Evolutionary conservation across 1,140 invertebrate species (phyloP).

Genomic region (Aphaenogaster rudis): DNA sequence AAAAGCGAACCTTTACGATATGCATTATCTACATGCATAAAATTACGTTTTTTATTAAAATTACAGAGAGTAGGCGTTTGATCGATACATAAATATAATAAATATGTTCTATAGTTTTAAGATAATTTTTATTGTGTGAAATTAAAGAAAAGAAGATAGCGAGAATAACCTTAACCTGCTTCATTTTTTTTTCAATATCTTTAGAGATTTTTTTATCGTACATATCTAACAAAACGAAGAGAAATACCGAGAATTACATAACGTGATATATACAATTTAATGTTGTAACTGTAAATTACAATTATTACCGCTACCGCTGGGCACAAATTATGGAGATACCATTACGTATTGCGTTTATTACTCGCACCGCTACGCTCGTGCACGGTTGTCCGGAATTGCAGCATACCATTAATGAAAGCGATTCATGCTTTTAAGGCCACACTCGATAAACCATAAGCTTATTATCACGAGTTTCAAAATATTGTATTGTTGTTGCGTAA

Average conservation of each 20-base stretch:
- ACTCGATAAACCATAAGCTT: conserved; percentile 2
- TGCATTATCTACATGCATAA: background rate
- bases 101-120: background rate
- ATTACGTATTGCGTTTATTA: conserved; percentile 54
- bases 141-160: background rate
- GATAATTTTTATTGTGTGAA: conserved; percentile 4
- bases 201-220: background rate
- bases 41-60: background rate
- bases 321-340: conserved; percentile 50
- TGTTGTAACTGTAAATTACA: conserved; percentile 58
- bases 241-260: conserved; percentile 41
- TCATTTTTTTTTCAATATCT: background rate
- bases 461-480: background rate
- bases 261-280: conserved; percentile 19
- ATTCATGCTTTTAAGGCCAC: conserved; percentile 11
- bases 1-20: background rate
- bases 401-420: conserved; percentile 33
- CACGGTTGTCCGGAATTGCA: background rate
- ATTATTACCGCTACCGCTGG: conserved; percentile 44
- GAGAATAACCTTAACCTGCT: background rate
- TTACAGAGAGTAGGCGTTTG: background rate
- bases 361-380: conserved; percentile 5
- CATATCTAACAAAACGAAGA: background rate
- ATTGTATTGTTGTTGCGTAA: background rate
- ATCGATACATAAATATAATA: conserved; percentile 1